Percentiles rank a stretch among this genome's conserved stretches.
These are phyloP conservation scores for Brenthis ino DNA, from an alignment of 2,888 invertebrate genomes.

Conservation along the genomic window DNA sequence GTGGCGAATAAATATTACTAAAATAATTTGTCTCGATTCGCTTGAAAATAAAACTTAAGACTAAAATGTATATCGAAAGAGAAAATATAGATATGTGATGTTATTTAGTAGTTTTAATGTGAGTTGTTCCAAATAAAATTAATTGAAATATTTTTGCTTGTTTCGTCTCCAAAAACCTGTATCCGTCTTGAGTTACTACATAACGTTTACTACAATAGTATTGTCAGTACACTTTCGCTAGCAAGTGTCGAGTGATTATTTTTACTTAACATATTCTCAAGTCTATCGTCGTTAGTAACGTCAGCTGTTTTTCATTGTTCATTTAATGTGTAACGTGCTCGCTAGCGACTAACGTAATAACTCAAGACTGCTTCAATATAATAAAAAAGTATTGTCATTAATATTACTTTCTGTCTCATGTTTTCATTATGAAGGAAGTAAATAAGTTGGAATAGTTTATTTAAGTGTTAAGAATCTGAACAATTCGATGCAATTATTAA, in stretches of 20 bases:
- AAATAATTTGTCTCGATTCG: conserved; percentile 18
- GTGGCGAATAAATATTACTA: background rate
- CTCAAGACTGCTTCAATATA: background rate
- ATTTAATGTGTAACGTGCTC: conserved; percentile 2
- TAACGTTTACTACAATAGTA: background rate
- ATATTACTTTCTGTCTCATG: background rate
- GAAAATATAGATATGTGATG: conserved; percentile 44
- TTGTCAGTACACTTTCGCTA: background rate
- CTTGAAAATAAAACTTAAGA: conserved; percentile 24
- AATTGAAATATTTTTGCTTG: background rate
- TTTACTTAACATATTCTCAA: background rate
- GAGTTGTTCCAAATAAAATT: conserved; percentile 11
- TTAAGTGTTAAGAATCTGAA: conserved; percentile 7
- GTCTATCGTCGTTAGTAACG: background rate
- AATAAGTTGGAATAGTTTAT: background rate
- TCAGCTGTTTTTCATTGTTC: background rate
- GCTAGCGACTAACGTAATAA: conserved; percentile 10
- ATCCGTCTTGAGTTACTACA: background rate
- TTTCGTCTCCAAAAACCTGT: background rate
- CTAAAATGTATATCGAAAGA: conserved; percentile 30
- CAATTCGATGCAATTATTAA: conserved; percentile 2
- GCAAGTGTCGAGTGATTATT: background rate
- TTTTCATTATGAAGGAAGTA: background rate
- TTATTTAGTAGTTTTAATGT: conserved; percentile 39
- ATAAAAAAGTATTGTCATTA: background rate